These are phyloP conservation scores for Acanthosepion lycidas DNA, from an alignment of 2,888 invertebrate species.

Conservation along the genomic window DNA sequence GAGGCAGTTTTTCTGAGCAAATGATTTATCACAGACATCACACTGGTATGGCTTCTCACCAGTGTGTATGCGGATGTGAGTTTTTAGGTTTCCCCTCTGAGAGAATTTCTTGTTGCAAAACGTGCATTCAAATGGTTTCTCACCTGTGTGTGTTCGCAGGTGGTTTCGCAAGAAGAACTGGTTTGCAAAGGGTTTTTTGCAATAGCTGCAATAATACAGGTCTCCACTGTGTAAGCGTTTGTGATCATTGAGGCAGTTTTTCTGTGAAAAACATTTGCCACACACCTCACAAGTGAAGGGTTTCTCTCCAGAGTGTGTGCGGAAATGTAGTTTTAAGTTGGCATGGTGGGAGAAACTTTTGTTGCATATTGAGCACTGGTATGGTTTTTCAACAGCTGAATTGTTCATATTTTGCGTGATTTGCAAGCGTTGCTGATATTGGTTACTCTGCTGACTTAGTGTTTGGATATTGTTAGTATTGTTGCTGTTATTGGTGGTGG, in stretches of 20 bases:
- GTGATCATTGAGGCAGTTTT: conserved; percentile 37
- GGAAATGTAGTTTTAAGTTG: conserved; percentile 21
- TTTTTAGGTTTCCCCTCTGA: conserved; percentile 54
- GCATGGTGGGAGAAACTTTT: conserved; percentile 34
- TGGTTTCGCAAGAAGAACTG: conserved; percentile 48
- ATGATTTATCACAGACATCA: conserved; percentile 54
- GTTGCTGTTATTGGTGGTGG: neutral
- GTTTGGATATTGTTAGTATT: neutral
- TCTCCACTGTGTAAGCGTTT: conserved; percentile 40
- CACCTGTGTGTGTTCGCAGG: conserved; percentile 51
- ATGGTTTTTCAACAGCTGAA: neutral
- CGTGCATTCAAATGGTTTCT: conserved; percentile 55
- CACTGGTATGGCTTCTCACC: conserved; percentile 53
- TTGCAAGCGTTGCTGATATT: neutral
- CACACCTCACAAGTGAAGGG: conserved; percentile 38
- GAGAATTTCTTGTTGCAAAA: conserved; percentile 54
- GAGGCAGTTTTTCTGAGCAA: conserved; percentile 24
- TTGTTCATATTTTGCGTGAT: neutral
- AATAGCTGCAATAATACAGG: conserved; percentile 43
- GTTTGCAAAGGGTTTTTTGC: conserved; percentile 40
- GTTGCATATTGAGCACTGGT: conserved; percentile 34
- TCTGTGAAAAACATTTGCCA: conserved; percentile 38
- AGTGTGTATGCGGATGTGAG: conserved; percentile 54
- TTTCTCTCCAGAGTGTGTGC: conserved; percentile 41
- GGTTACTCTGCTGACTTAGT: neutral